These are phyloP conservation scores for Oostethus manadensis DNA, from an alignment of 2,113 vertebrate genomes.

Conservation along the genomic window DNA sequence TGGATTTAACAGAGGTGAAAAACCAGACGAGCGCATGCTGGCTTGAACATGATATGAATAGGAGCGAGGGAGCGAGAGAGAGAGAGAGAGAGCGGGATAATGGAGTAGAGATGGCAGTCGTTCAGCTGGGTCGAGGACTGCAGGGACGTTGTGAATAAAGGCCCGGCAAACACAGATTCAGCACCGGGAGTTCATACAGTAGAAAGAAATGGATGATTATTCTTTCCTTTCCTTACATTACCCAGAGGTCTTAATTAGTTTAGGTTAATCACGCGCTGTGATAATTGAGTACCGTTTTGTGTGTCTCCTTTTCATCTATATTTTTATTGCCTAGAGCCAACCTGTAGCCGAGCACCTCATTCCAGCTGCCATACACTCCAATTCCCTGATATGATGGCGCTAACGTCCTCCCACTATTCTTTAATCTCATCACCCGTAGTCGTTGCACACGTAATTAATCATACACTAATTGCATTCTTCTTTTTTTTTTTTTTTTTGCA, in stretches of 20 bases:
- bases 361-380: constrained; percentile 48
- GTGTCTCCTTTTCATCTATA: constrained; percentile 67
- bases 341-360: constrained; percentile 53
- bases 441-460: not conserved
- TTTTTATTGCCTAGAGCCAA: constrained; percentile 62
- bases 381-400: constrained; percentile 57
- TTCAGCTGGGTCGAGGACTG: constrained; percentile 50
- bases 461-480: not conserved
- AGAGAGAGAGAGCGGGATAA: not conserved
- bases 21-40: not conserved
- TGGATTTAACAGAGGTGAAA: constrained; percentile 4
- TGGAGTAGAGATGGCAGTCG: constrained; percentile 35
- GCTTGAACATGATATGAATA: constrained; percentile 8
- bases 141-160: constrained; percentile 57
- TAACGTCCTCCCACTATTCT: constrained; percentile 14
- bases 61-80: not conserved
- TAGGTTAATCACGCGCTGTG: constrained; percentile 70
- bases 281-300: constrained; percentile 70
- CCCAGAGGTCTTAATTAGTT: constrained; percentile 78
- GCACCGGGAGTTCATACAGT: constrained; percentile 58
- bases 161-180: constrained; percentile 40
- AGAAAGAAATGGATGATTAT: constrained; percentile 44
- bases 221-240: constrained; percentile 65
- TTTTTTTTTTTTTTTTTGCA: constrained; percentile 3
- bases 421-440: not conserved